A percentile compares a stretch with the other conserved stretches of the same genome.
Evolutionary conservation across 2,797 vertebrate genomes (phyloP).

Genomic region (Anomalospiza imberbis): DNA sequence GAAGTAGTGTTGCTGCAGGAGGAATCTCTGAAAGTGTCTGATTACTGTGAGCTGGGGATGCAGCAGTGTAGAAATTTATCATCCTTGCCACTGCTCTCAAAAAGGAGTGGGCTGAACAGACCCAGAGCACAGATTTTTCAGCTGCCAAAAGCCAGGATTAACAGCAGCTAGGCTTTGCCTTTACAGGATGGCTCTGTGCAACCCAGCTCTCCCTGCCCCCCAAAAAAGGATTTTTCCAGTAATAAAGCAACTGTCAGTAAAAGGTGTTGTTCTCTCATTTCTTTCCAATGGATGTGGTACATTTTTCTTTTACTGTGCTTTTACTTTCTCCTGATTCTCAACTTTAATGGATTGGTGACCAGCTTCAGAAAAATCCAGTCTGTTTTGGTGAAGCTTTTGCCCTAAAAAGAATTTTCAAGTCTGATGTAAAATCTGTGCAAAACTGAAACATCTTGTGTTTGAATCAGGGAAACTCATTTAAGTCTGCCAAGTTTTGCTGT

Average conservation of each 20-base stretch:
- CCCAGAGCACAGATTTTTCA: background rate
- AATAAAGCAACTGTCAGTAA: background rate
- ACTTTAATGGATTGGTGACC: background rate
- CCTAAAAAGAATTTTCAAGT: background rate
- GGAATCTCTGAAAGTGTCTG: background rate
- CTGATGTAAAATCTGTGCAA: background rate
- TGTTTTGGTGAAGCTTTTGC: background rate
- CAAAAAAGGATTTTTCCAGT: background rate
- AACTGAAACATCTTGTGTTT: background rate
- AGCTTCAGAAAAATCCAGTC: background rate
- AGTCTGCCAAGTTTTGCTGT: background rate
- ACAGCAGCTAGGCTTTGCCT: background rate
- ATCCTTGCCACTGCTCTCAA: background rate
- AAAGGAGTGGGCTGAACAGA: background rate
- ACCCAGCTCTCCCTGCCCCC: accelerated
- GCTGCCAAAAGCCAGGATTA: background rate
- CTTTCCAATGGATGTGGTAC: background rate
- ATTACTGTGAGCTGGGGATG: background rate
- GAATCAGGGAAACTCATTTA: background rate
- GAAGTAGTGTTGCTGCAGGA: background rate
- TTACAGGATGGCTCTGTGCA: background rate
- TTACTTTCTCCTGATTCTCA: background rate
- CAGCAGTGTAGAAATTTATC: background rate
- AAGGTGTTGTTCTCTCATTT: background rate
- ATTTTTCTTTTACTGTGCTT: background rate